These are phyloP conservation scores for Drosophila melanica DNA, from an alignment of 1,140 invertebrate species.

Conservation along the genomic window DNA sequence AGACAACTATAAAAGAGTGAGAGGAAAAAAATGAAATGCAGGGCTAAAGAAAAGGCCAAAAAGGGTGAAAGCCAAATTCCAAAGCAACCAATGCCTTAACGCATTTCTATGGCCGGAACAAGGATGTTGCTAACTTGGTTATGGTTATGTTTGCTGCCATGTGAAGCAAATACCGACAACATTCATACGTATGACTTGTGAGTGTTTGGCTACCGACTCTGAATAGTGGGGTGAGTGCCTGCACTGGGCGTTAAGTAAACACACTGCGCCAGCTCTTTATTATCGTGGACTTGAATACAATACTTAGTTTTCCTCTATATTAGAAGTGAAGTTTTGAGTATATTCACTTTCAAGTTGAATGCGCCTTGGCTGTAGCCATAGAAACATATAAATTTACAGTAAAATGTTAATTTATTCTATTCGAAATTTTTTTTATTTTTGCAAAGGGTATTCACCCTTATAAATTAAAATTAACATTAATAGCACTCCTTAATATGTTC, in stretches of 20 bases:
- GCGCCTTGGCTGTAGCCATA: too few species aligned
- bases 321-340: not conserved
- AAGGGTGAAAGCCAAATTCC: conserved; percentile 66
- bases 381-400: too few species aligned
- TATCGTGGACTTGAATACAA: conserved; percentile 5
- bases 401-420: too few species aligned
- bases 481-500: too few species aligned
- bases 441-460: too few species aligned
- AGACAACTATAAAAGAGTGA: not conserved
- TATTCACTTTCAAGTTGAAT: not conserved
- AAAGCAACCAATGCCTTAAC: conserved; percentile 58
- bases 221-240: not conserved
- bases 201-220: not conserved
- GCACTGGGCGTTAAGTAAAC: not conserved
- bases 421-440: too few species aligned
- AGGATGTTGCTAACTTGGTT: conserved; percentile 76
- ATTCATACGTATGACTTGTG: not conserved
- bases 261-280: conserved; percentile 9
- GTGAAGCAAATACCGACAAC: conserved; percentile 13
- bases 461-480: too few species aligned
- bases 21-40: too few species aligned
- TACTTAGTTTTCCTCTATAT: not conserved
- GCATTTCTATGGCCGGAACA: conserved; percentile 74
- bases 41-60: conserved; percentile 14
- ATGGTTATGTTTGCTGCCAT: conserved; percentile 52